A percentile compares a stretch with the other conserved stretches of the same genome.
These are phyloP conservation scores for Drosophila watanabei DNA, from an alignment of 1,140 invertebrate species.

Conservation along the genomic window DNA sequence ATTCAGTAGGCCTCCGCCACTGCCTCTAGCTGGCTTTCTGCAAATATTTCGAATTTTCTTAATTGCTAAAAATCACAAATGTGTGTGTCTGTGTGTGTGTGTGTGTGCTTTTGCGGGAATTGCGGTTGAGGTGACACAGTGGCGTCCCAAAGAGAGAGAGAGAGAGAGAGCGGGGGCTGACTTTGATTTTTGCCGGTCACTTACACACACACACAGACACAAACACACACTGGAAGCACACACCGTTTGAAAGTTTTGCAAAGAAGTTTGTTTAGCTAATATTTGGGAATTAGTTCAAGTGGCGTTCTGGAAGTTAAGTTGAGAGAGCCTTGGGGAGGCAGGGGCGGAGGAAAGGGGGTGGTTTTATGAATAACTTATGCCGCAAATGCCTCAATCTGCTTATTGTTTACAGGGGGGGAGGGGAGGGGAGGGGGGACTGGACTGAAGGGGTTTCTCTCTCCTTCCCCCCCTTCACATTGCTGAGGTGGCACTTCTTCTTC, in stretches of 20 bases:
- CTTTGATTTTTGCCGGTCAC: constrained; percentile 37
- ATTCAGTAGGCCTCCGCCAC: constrained; percentile 34
- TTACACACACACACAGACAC: constrained; percentile 2
- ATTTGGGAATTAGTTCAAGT: constrained; percentile 55
- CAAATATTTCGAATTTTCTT: constrained; percentile 38
- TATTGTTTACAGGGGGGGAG: constrained; percentile 38
- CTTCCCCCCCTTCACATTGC: background rate
- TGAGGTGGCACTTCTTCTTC: constrained; percentile 26
- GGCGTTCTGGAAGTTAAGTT: constrained; percentile 17
- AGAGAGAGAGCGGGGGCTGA: background rate
- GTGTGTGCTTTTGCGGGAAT: constrained; percentile 3
- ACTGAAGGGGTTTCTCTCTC: background rate
- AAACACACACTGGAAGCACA: background rate
- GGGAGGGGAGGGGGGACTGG: no score
- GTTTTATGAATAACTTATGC: constrained; percentile 47
- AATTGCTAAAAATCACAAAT: constrained; percentile 48
- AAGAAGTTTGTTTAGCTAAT: constrained; percentile 53
- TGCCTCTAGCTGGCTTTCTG: constrained; percentile 9
- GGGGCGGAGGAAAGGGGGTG: background rate
- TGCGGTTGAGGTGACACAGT: constrained; percentile 39
- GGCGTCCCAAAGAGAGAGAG: background rate
- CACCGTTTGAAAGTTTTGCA: constrained; percentile 30
- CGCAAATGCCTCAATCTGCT: constrained; percentile 50
- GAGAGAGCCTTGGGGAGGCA: background rate
- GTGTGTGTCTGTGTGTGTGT: constrained; percentile 1